Base-by-base conservation (phyloP, 2,113 vertebrate species). In the Paralichthys olivaceus region DNA sequence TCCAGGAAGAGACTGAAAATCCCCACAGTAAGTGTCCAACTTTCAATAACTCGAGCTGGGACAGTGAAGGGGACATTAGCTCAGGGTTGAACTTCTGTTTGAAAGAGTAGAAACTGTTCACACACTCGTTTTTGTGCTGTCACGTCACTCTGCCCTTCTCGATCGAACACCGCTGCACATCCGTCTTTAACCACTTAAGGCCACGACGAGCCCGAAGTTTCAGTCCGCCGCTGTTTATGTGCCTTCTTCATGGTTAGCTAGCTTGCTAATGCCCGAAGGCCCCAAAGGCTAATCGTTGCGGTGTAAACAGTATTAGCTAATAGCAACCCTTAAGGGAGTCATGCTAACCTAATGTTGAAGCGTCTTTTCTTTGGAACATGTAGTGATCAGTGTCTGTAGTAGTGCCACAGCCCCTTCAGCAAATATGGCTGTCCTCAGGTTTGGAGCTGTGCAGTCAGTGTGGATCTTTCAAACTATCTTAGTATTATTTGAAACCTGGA, bases 1-100 rank as follows among this genome's bases (percentile, higher is more conserved):
- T 57, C 0, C 59, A 79, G 84, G 76, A 90, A 91, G 78, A 75
- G n/a, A 64, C 56, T 8, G 0, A 1, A 55, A 51, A 64, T 8
- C 3, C 15, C 1, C 4, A 8, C 63, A 86, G 90, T 91, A 90
- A 91, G 90, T 89, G 2, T 15, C 7, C 7, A 19, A 15, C 4
- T 28, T 19, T 7, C 2, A 19, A 57, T 0, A 49, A 59, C 14
- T n/a, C 2, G 1, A 37, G 47, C 0, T 45, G 26, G 1, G n/a
- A 25, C 15, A 4, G 20, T 7, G 3, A 12, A 1, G 12, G 3
- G 0, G 3, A 13, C 7, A 2, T 49, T 13, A 28, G 12, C 0
- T 22, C 0, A 47, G 0, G 15, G 14, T 59, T 0, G 2, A 29
- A 19, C n/a, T 65, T 40, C 0, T 5, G 14, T 29, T 13, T 17